Base-by-base conservation (phyloP, 37 sponge, comb jelly and placozoan genomes). In the Agelas oroides region DNA sequence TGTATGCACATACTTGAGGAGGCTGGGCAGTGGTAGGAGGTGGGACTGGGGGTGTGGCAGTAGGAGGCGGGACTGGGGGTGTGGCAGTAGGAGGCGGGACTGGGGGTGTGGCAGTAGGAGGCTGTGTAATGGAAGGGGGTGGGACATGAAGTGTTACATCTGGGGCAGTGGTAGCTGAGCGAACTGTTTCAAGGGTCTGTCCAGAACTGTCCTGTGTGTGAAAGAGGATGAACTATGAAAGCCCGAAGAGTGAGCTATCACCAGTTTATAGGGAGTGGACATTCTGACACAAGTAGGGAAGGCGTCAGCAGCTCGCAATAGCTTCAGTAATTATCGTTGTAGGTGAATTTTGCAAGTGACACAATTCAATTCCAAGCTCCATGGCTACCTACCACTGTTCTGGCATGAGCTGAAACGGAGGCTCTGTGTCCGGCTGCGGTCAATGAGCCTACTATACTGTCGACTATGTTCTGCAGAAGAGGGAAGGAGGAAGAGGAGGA, bases 401-500 rank as follows among this genome's bases (percentile, higher is more conserved):
- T 32, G 23, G 77, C 59, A 33, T 59, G 34, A 1, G 62, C 77
- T 17, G 77, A 60, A 6, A 76, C 77, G 20, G 53, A 37, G 17
- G 61, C 77, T 23, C 3, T 21, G 28, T 59, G 20, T 76, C 77
- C 77, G 21, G 57, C 60, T 18, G 77, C 57, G 61, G 77, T 35
- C 35, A 76, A 36, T 37, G 77, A 32, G 21, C 31, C 34, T 34
- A 76, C 77, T 27, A 76, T 76, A 59, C 34, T 21, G 28, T 60
- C 61, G n/a, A 76, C 77, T 33, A 76, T 33, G n/a, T 58, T 61
- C 72, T 82, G 72, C 20, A 20, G 55, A 58, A 30, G 31, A 1
- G 58, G 39, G 66, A 8, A 25, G 14, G 70, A 8, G 70, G 37
- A 21, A 31, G 37, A 8, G 70, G 70, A 8, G n/a, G 70, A 2